Conservation (phyloP, 2,113 vertebrate genomes). For the Arothron firmamentum region DNA sequence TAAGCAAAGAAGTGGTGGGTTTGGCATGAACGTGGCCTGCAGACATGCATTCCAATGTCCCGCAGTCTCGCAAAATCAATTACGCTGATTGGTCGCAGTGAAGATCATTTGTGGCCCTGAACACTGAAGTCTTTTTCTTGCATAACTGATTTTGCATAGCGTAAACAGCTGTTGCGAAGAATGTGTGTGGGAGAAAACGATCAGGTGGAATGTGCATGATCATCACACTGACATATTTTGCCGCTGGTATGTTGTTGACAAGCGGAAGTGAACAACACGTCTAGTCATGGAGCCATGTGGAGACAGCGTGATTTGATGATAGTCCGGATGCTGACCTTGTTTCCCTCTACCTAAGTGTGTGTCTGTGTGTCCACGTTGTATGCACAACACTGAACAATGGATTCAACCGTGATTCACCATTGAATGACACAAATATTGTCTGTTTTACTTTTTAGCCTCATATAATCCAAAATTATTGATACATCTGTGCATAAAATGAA, state of each 20-base stretch:
- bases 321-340: slow-evolving; percentile 15
- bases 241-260: slow-evolving; percentile 66
- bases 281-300: slow-evolving; percentile 46
- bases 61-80: slow-evolving; percentile 57
- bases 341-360: not conserved
- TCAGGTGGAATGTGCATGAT: slow-evolving; percentile 68
- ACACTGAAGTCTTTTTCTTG: slow-evolving; percentile 53
- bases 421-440: no score
- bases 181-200: slow-evolving; percentile 37
- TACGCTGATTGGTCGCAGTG: slow-evolving; percentile 56
- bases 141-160: slow-evolving; percentile 25
- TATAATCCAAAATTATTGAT: not conserved
- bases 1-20: not conserved
- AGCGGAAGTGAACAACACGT: slow-evolving; percentile 58
- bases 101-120: slow-evolving; percentile 46
- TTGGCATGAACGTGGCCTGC: slow-evolving; percentile 11
- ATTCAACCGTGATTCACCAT: slow-evolving; percentile 21
- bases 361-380: slow-evolving; percentile 5
- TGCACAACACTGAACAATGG: slow-evolving; percentile 16
- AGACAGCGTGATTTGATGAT: slow-evolving; percentile 32
- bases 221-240: slow-evolving; percentile 55
- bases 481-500: no score
- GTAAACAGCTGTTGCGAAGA: slow-evolving; percentile 33
- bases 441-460: not conserved
- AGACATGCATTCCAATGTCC: slow-evolving; percentile 46